Conservation (phyloP, 1,140 invertebrate genomes). For the Caenorhabditis latens region DNA sequence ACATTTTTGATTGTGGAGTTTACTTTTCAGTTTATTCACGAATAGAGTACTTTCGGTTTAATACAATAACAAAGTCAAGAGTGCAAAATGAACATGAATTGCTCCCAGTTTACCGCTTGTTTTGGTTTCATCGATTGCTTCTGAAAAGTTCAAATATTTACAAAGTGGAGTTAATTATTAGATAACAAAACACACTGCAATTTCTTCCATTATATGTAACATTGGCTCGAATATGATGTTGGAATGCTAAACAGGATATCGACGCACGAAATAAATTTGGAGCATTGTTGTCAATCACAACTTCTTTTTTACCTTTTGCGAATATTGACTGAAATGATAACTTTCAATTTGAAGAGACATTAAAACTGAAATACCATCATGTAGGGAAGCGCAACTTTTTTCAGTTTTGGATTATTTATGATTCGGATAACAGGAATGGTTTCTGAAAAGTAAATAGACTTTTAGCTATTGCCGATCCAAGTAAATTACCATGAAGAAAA, state of each 20-base stretch:
- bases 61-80: no score
- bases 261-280: not conserved
- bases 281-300: not conserved
- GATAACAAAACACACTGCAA: not conserved
- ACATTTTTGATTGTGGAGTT: no score
- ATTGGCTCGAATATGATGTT: not conserved
- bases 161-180: no score
- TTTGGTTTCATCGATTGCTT: no score
- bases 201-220: not conserved
- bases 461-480: not conserved
- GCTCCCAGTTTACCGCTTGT: no score
- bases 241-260: conserved; percentile 10
- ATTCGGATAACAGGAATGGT: not conserved
- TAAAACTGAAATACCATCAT: not conserved
- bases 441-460: not conserved
- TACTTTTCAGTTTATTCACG: no score
- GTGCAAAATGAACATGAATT: no score
- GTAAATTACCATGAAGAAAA: not conserved
- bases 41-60: no score
- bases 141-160: no score
- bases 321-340: not conserved
- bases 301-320: not conserved
- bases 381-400: not conserved
- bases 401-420: not conserved
- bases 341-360: no score